Evolutionary conservation across 1,140 invertebrate species (phyloP), one percentile per base, ranked within the genome.

Genomic region (Drosophila funebris): DNA sequence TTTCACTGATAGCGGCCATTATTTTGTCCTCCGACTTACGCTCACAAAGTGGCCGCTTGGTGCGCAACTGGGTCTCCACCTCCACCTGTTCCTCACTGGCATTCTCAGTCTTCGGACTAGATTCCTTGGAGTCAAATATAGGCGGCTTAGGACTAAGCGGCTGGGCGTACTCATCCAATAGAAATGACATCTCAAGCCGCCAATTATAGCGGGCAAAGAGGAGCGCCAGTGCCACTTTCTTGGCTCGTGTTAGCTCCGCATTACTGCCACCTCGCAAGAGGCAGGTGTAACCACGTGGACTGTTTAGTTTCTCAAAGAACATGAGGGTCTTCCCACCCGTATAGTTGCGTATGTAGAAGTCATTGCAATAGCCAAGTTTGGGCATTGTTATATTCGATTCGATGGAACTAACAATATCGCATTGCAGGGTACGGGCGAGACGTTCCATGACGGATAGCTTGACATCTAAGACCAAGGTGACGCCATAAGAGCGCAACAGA

Each of bases 271-370:
- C 98, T 29, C 97, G 94, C 0, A 99, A 90, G 5, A 99, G 90
- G 27, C 99, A 95, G 0, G 98, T 98, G 81, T 97, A 97, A 0
- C 98, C 98, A 0, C 98, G 93, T 76, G 96, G 94, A 89, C 94
- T 94, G 0, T 95, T 94, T 85, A 98, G 97, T 1, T 97, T 97
- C 92, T 99, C 98, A 77, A 99, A 96, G 73, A 97, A 97, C 96
- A 99, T 97, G 1, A 99, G 91, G 0, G 96, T 98, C 93, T 99
- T 99, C 90, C 37, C 93, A 89, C 92, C 24, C 9, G 74, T 69
- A 92, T 82, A 94, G 56, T 94, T 95, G 68, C 96, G 93, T 3
- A 98, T 93, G 78, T 96, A 96, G 92, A 99, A 99, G 57, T 94
- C 94, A 78, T 96, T 95, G 90, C 97, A 99, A 13, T 95, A 95